A percentile compares a stretch with the other conserved stretches of the same genome.
phyloP scores from a whole-genome alignment of 2,888 invertebrate genomes.

The Drosophila dives region DNA sequence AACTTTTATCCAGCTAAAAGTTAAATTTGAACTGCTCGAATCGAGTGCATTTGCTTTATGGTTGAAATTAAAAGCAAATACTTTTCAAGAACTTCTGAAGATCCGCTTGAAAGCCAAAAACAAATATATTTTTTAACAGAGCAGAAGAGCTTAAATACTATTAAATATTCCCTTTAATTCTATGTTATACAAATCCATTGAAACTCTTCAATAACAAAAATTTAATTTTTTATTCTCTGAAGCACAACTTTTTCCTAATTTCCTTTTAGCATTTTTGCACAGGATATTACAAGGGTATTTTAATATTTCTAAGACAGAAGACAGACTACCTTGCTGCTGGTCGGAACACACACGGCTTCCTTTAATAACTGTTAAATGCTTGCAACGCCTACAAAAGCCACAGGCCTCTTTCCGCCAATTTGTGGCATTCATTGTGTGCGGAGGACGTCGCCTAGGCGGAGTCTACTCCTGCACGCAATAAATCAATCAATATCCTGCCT shows the following conservation, averaged over 20 bases:
- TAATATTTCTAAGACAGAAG: not conserved
- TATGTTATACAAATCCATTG: not conserved
- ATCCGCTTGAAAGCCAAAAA: not conserved
- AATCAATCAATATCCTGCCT: constrained; percentile 61
- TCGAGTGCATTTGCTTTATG: constrained; percentile 35
- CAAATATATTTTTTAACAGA: not conserved
- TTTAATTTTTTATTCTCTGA: not conserved
- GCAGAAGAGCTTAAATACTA: not conserved
- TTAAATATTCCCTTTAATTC: not conserved
- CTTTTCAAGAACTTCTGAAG: constrained; percentile 14
- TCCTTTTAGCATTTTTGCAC: not conserved
- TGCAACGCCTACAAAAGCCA: constrained; percentile 33
- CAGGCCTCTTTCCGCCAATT: constrained; percentile 38
- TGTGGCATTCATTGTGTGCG: constrained; percentile 58
- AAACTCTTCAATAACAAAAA: not conserved
- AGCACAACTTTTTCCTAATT: not conserved
- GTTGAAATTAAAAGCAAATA: constrained; percentile 38
- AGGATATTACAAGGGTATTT: not conserved
- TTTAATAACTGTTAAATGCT: constrained; percentile 46
- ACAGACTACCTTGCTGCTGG: not conserved
- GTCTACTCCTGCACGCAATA: constrained; percentile 53
- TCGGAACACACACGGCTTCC: constrained; percentile 10
- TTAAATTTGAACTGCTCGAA: constrained; percentile 9
- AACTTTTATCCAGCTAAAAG: constrained; percentile 28
- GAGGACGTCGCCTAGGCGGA: constrained; percentile 39